Percentiles rank a stretch among this genome's conserved stretches.
Conservation (phyloP, 2,113 vertebrate genomes). For the Grantiella picta region DNA sequence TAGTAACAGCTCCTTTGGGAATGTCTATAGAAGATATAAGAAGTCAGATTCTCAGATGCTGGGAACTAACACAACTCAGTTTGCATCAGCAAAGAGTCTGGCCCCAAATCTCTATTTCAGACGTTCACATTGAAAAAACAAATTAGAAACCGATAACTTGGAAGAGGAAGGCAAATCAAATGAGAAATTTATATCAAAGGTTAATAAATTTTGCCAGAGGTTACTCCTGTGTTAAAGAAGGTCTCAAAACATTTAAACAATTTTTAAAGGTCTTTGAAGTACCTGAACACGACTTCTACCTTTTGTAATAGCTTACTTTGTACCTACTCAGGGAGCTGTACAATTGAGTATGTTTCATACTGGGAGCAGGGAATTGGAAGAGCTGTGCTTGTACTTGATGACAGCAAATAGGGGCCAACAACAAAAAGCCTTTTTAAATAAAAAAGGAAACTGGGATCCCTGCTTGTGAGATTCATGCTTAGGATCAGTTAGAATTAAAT, state of each 20-base stretch:
- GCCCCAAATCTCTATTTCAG: not conserved
- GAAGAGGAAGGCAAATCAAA: not conserved
- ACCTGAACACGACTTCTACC: not conserved
- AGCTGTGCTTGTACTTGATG: not conserved
- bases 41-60: not conserved
- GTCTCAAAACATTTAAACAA: conserved; percentile 30
- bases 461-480: not conserved
- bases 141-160: not conserved
- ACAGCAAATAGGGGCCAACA: not conserved
- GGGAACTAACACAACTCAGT: not conserved
- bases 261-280: conserved; percentile 14
- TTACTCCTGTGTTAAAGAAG: conserved; percentile 18
- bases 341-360: not conserved
- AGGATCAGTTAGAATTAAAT: not conserved
- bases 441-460: not conserved
- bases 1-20: not conserved
- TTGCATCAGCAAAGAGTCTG: not conserved
- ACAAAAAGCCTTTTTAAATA: not conserved
- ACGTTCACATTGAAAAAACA: not conserved
- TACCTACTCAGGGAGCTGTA: not conserved
- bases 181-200: conserved; percentile 4
- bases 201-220: conserved; percentile 44
- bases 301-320: conserved; percentile 1
- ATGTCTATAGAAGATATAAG: not conserved
- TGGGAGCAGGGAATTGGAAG: not conserved